Conservation (phyloP, 2,888 invertebrate genomes). For the Ectropis crepuscularia region DNA sequence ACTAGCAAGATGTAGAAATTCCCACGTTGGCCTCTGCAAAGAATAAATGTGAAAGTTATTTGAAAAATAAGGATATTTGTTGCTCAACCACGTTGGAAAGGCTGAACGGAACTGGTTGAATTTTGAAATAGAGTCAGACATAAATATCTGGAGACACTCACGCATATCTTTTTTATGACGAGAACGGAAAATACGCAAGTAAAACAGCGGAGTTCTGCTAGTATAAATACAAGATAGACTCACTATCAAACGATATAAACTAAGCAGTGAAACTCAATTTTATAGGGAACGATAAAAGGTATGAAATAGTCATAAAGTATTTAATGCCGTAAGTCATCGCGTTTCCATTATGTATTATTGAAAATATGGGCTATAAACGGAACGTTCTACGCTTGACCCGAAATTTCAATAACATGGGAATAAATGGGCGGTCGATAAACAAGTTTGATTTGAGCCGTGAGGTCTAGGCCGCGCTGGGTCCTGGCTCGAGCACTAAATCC, state of each 20-base stretch:
- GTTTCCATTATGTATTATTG: slow-evolving; percentile 22
- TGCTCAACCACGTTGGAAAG: too few relatives aligned
- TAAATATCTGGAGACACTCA: too few relatives aligned
- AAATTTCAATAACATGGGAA: slow-evolving; percentile 30
- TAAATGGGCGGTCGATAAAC: slow-evolving; percentile 29
- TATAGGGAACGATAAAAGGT: slow-evolving; percentile 13
- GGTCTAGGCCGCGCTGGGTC: slow-evolving; percentile 14
- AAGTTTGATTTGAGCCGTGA: slow-evolving; percentile 27
- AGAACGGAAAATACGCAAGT: too few relatives aligned
- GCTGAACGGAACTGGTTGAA: too few relatives aligned
- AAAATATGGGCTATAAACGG: slow-evolving; percentile 26
- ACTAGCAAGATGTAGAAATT: too few relatives aligned
- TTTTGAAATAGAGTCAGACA: too few relatives aligned
- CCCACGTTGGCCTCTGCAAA: too few relatives aligned
- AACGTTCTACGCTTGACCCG: slow-evolving; percentile 21
- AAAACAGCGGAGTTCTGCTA: too few relatives aligned
- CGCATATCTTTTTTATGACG: too few relatives aligned
- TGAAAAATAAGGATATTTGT: too few relatives aligned
- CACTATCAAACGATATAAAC: not conserved
- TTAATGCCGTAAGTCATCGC: slow-evolving; percentile 15
- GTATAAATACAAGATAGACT: not conserved
- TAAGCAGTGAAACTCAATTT: slow-evolving; percentile 3
- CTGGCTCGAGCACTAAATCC: too few relatives aligned
- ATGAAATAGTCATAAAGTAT: slow-evolving; percentile 18
- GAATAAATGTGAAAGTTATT: too few relatives aligned